phyloP scores from a whole-genome alignment of 2,888 invertebrate species.

The Leptarthrus brevirostris region DNA sequence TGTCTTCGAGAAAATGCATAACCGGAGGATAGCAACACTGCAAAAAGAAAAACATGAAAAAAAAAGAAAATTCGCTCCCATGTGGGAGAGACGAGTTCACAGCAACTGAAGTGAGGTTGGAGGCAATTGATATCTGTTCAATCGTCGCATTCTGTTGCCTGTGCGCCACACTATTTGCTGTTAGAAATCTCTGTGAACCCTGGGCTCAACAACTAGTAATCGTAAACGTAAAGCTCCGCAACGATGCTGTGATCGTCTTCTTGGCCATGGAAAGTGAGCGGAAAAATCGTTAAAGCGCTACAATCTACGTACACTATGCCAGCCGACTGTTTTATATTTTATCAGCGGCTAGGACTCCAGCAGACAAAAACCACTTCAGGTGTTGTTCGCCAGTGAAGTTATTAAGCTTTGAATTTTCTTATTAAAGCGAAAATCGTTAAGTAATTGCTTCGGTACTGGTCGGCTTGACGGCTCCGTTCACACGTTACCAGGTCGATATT shows the following conservation, averaged over 20 bases:
- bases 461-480: neutral
- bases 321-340: neutral
- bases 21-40: conserved; percentile 25
- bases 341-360: neutral
- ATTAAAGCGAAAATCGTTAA: conserved; percentile 1
- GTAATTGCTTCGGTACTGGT: neutral
- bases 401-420: conserved; percentile 16
- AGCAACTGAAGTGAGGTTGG: neutral
- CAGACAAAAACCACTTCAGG: neutral
- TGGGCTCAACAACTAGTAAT: neutral
- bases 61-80: conserved; percentile 10
- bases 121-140: conserved; percentile 40
- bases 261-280: conserved; percentile 45
- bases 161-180: neutral
- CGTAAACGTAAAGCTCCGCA: neutral
- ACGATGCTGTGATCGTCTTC: conserved; percentile 7
- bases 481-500: conserved; percentile 7
- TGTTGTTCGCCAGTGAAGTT: neutral
- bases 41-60: conserved; percentile 14
- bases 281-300: neutral
- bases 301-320: neutral
- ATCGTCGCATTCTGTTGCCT: conserved; percentile 25
- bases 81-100: conserved; percentile 26
- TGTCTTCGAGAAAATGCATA: conserved; percentile 43
- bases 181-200: neutral